Base-by-base conservation (phyloP, 2,113 vertebrate species). In the Rhynchomys soricoides region DNA sequence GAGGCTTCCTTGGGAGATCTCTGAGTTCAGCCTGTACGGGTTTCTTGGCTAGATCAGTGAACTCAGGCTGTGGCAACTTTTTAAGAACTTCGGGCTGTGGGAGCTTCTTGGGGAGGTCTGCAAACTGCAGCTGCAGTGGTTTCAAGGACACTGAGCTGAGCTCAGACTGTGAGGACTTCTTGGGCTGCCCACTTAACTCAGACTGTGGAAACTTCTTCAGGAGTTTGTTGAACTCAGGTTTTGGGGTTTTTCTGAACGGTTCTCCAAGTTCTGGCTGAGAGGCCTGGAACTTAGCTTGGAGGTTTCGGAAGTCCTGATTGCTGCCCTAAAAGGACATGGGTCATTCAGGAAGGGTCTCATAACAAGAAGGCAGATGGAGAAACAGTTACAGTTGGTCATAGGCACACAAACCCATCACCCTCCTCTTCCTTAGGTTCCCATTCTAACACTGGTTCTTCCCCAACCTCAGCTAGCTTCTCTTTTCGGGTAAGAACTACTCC, bases 231-330 rank as follows among this genome's bases (percentile, higher is more conserved):
- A 93, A 77, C 48, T 96, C 96, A 0, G 94, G 96, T 62, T 95
- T 96, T 0, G 48, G 64, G 21, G 79, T 7, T 59, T 82, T 97
- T 45, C 8, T 57, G 71, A 89, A 81, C 34, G 34, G 85, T 19
- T 96, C 90, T 4, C 73, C 55, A 68, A 90, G 59, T 73, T 96
- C 92, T 0, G 52, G 11, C 88, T 86, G 93, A 93, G 95, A 93
- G 68, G 52, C 90, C 94, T 97, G 97, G 95, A 98, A 98, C 89
- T 95, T 97, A 45, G 97, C 97, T 94, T 97, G 97, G 81, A 97
- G 96, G 45, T 89, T 98, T 82, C 96, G 95, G 74, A 98, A 97
- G 81, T 97, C 95, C 92, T 97, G 95, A 5, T 93, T 97, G 70
- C 86, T 96, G 31, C 26, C 97, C 97, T 98, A 29, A 83, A 55